Conservation (phyloP, 2,888 invertebrate genomes). For the Drosophila cracens region DNA sequence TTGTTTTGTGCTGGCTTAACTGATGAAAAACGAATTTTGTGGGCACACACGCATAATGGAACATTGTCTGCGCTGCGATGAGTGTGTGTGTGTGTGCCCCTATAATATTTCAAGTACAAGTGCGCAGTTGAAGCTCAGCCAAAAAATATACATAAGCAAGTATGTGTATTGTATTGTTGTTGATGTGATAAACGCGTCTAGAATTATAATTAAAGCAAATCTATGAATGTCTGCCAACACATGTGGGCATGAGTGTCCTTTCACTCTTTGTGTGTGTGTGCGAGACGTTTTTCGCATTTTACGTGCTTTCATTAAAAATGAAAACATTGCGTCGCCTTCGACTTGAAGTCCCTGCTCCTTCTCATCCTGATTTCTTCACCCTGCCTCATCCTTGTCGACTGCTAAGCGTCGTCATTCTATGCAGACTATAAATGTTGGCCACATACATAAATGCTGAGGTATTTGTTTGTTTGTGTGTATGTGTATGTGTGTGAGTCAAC, state of each 20-base stretch:
- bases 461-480: conserved; percentile 17
- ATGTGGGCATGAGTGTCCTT: conserved; percentile 18
- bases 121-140: conserved; percentile 42
- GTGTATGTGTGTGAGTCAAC: conserved; percentile 21
- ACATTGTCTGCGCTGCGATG: conserved; percentile 28
- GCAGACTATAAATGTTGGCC: conserved; percentile 72
- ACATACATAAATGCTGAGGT: conserved; percentile 32
- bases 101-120: conserved; percentile 74
- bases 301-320: conserved; percentile 81
- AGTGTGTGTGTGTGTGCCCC: conserved; percentile 12
- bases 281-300: conserved; percentile 76
- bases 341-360: conserved; percentile 35
- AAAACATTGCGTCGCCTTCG: conserved; percentile 71
- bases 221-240: conserved; percentile 65
- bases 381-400: conserved; percentile 9
- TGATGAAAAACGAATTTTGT: conserved; percentile 76
- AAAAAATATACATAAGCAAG: conserved; percentile 17
- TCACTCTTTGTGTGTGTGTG: conserved; percentile 4
- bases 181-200: conserved; percentile 81
- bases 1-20: conserved; percentile 45
- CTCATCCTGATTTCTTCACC: neutral
- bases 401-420: conserved; percentile 70
- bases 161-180: conserved; percentile 70
- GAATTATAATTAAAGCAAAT: conserved; percentile 80
- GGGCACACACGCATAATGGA: conserved; percentile 62